These are phyloP conservation scores for Morpho helenor DNA, from an alignment of 2,888 invertebrate genomes.

Conservation along the genomic window DNA sequence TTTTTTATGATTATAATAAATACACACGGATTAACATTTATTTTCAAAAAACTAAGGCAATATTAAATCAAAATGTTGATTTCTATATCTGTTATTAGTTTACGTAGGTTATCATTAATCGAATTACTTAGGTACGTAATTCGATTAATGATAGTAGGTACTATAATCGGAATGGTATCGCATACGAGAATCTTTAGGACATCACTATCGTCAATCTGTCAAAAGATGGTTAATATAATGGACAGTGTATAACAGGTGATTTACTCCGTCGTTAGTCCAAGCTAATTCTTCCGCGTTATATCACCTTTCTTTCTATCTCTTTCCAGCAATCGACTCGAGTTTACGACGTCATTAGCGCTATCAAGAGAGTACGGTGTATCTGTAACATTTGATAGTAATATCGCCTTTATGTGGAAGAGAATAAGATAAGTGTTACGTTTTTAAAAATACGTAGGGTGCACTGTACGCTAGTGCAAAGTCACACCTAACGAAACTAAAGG, in stretches of 20 bases:
- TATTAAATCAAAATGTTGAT: no score
- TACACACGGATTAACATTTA: no score
- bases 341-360: constrained; percentile 74
- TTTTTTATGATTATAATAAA: no score
- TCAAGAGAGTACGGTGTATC: constrained; percentile 41
- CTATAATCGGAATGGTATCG: no score
- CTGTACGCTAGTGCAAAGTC: constrained; percentile 12
- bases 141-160: no score
- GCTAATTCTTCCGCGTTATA: constrained; percentile 76
- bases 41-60: no score
- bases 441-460: constrained; percentile 1
- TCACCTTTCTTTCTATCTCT: constrained; percentile 44
- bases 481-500: constrained; percentile 18
- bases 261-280: constrained; percentile 65
- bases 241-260: constrained; percentile 68
- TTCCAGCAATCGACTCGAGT: constrained; percentile 44
- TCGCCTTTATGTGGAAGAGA: constrained; percentile 12
- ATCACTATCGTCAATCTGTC: no score
- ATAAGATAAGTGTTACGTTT: constrained; percentile 10
- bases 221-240: no score
- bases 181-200: no score
- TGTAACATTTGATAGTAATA: constrained; percentile 9
- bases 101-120: no score
- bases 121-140: no score
- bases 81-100: no score